A percentile compares a stretch with the other conserved stretches of the same genome.
Conservation (phyloP, 2,888 invertebrate genomes). For the Macrostomum cliftonense region DNA sequence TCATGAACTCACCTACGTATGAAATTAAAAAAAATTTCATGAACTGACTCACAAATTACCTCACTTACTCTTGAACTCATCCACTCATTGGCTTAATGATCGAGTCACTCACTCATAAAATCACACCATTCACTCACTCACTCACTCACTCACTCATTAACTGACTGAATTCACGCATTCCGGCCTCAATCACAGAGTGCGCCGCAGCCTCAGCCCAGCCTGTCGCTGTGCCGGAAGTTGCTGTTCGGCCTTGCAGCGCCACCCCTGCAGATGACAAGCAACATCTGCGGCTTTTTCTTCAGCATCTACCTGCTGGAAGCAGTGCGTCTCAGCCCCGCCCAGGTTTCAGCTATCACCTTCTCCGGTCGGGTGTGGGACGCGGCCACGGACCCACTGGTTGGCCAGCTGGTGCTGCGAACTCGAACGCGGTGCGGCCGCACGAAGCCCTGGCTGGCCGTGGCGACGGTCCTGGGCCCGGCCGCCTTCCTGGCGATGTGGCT, state of each 20-base stretch:
- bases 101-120: too few species aligned
- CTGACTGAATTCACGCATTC: too few species aligned
- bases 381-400: constrained; percentile 25
- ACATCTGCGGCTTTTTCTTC: constrained; percentile 7
- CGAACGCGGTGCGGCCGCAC: constrained; percentile 23
- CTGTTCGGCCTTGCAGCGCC: constrained; percentile 8
- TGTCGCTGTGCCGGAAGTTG: constrained; percentile 7
- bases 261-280: constrained; percentile 9
- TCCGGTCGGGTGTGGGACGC: constrained; percentile 29
- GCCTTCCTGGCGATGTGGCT: constrained; percentile 20
- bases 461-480: constrained; percentile 19
- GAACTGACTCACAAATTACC: too few species aligned
- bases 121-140: too few species aligned
- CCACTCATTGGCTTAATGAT: too few species aligned
- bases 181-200: too few species aligned
- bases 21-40: too few species aligned
- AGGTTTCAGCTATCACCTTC: constrained; percentile 12
- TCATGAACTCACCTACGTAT: too few species aligned
- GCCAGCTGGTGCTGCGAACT: constrained; percentile 23
- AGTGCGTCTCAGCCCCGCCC: not conserved
- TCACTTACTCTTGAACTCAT: too few species aligned
- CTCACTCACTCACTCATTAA: too few species aligned
- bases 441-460: constrained; percentile 7
- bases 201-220: not conserved
- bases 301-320: constrained; percentile 10